A percentile compares a stretch with the other conserved stretches of the same genome.
These are phyloP conservation scores for Stegophylla sp. DNA, from an alignment of 2,888 invertebrate genomes.

Conservation along the genomic window DNA sequence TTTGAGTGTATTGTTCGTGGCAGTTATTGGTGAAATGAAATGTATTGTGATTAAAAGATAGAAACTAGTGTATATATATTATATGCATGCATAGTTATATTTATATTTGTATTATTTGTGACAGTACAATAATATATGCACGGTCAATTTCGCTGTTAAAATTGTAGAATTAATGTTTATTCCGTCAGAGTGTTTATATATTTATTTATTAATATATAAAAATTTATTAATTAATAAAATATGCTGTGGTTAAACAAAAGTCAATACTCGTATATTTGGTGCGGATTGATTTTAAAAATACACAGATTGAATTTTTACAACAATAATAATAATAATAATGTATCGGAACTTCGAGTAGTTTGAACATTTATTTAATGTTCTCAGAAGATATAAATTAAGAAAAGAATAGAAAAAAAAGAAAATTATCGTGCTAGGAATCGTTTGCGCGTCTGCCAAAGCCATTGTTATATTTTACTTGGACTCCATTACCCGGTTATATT, in stretches of 20 bases:
- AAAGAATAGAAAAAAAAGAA: conserved; percentile 20
- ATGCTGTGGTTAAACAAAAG: not conserved
- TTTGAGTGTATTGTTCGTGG: no score
- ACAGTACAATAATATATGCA: no score
- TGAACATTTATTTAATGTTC: conserved; percentile 47
- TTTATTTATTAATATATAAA: no score
- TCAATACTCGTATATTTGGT: not conserved
- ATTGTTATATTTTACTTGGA: conserved; percentile 53
- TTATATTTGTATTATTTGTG: no score
- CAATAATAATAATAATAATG: conserved; percentile 29
- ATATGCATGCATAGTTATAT: no score
- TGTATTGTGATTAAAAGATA: no score
- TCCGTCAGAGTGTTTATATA: no score
- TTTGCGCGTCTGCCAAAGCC: conserved; percentile 54
- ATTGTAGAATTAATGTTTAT: no score
- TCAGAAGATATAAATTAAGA: conserved; percentile 40
- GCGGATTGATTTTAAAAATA: not conserved
- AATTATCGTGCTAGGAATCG: conserved; percentile 46
- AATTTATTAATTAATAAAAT: no score
- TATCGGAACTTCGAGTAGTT: conserved; percentile 23
- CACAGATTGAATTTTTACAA: conserved; percentile 21
- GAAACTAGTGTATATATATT: no score
- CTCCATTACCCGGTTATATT: conserved; percentile 40
- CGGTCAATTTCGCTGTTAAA: no score
- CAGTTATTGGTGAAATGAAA: no score